Conservation (phyloP, 2,113 vertebrate genomes). For the Laterallus jamaicensis region DNA sequence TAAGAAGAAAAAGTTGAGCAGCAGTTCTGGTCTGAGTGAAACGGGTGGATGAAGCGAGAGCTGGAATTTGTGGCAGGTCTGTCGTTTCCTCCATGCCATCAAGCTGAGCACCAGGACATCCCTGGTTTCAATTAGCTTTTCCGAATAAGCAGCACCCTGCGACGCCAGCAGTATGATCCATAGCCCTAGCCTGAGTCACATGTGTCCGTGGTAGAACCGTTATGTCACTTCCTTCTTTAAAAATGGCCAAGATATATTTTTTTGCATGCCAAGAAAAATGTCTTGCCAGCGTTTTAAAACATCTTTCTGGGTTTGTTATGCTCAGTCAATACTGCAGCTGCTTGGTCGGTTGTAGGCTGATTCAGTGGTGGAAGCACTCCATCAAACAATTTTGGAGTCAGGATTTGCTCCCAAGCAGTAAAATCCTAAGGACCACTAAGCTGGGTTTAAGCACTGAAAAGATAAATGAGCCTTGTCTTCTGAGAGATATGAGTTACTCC, state of each 20-base stretch:
- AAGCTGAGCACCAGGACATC: not conserved
- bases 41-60: not conserved
- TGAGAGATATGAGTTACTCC: not conserved
- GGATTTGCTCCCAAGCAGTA: not conserved
- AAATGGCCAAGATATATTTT: not conserved
- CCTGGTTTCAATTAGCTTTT: not conserved
- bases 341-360: rapidly evolving
- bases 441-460: not conserved
- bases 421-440: not conserved
- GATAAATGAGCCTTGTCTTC: not conserved
- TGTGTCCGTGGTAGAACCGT: rapidly evolving
- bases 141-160: rapidly evolving
- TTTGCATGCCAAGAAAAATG: rapidly evolving
- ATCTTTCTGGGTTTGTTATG: not conserved
- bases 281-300: rapidly evolving
- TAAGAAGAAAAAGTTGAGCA: not conserved
- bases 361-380: not conserved
- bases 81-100: rapidly evolving
- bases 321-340: rapidly evolving
- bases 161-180: rapidly evolving
- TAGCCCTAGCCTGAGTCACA: rapidly evolving
- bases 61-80: not conserved
- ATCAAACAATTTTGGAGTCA: not conserved
- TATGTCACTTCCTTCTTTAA: rapidly evolving
- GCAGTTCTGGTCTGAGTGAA: not conserved